Evolutionary conservation across 2,113 vertebrate species (phyloP), one percentile per base, ranked within the genome.

Genomic region (Carassius auratus): DNA sequence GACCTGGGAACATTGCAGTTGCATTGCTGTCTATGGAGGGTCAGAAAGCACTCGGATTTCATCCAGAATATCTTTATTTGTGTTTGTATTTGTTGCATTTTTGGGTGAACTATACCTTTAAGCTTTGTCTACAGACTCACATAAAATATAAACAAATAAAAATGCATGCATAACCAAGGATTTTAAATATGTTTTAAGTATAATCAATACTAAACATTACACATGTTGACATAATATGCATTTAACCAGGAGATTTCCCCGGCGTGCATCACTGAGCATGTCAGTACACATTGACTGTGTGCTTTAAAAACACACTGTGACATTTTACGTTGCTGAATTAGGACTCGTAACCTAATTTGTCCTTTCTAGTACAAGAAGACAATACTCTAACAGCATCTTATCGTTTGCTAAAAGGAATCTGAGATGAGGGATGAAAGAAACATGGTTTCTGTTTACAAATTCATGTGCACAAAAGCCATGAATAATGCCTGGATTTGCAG

Each of bases 201-300:
- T 75, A 45, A 74, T 74, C 21, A 48, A 48, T 48, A 48, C 2
- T 19, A 17, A 15, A 26, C 14, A 14, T 78, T 36, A 59, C 17
- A 61, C 55, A n/a, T 59, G 76, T 38, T 59, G 19, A 59, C 76
- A 59, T 77, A 36, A n/a, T 21, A 59, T 0, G 9, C 48, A 52
- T 55, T 76, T 19, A 33, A 57, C 17, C 69, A 73, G 19, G 9
- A 36, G 21, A 21, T 2, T 12, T 57, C 30, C 45, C 8, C 57
- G 76, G 68, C 74, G 82, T 88, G 87, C 77, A 89, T 90, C 85
- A 88, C 6, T 69, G 62, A 69, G 19, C 66, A 76, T 57, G 64
- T 64, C n/a, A 57, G 76, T 45, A 76, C 61, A 82, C 64, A 82
- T 82, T 82, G 69, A 36, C 45, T 21, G 45, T 69, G 15, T 13